Percentiles rank a stretch among this genome's conserved stretches.
These are phyloP conservation scores for Alectura lathami DNA, from an alignment of 2,113 vertebrate species.

Conservation along the genomic window DNA sequence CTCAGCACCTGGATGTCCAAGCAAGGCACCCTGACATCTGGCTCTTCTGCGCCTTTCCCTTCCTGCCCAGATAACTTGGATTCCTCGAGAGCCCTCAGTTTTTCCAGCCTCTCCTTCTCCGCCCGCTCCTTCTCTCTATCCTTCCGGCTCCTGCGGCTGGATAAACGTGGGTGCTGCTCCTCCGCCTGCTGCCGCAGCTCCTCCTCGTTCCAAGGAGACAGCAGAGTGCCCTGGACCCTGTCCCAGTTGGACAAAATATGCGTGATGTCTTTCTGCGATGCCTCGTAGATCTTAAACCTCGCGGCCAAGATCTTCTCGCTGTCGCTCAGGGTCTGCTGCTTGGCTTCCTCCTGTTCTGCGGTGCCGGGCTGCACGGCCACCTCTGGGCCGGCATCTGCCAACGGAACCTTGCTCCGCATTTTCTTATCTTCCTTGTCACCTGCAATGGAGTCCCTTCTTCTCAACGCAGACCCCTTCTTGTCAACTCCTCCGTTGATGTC, in stretches of 20 bases:
- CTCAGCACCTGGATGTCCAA: conserved; percentile 72
- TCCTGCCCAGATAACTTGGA: conserved; percentile 3
- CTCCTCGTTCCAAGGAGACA: conserved; percentile 33
- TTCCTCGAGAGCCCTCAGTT: conserved; percentile 43
- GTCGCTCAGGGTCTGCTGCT: conserved; percentile 43
- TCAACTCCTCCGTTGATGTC: conserved; percentile 21
- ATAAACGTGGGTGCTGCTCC: conserved; percentile 70
- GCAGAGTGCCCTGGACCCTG: conserved; percentile 72
- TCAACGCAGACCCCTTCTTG: conserved; percentile 50
- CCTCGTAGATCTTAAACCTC: conserved; percentile 80
- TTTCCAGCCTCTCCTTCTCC: conserved; percentile 63
- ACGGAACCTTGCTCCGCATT: conserved; percentile 27
- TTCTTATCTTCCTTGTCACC: conserved; percentile 59
- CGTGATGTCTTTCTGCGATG: conserved; percentile 66
- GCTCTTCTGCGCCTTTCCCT: neutral
- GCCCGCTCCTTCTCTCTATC: conserved; percentile 64
- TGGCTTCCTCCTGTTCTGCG: conserved; percentile 43
- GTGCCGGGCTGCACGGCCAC: neutral
- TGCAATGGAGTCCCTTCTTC: conserved; percentile 52
- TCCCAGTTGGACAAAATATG: conserved; percentile 84
- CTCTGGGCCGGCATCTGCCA: fast-evolving
- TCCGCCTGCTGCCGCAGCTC: conserved; percentile 48
- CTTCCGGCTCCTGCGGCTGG: conserved; percentile 73
- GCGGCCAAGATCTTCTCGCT: conserved; percentile 62
- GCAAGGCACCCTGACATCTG: conserved; percentile 71